Percentiles rank a stretch among this genome's conserved stretches.
Conservation (phyloP, 2,888 invertebrate genomes). For the Sthenelais limicola region DNA sequence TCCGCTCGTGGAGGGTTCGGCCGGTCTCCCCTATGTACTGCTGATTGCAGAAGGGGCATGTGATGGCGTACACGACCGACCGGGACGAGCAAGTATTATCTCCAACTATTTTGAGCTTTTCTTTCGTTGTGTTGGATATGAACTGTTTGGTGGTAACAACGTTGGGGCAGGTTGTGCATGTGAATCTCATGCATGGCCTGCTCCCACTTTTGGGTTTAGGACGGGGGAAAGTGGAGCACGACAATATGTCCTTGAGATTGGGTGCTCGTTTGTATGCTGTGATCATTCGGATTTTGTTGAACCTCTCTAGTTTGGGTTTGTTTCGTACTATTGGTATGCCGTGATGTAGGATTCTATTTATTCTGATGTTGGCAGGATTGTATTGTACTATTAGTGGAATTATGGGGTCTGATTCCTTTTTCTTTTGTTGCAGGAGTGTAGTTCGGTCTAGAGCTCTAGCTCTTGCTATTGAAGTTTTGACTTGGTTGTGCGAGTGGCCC, state of each 20-base stretch:
- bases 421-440: neutral
- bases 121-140: neutral
- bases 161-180: neutral
- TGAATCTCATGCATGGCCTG: neutral
- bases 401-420: neutral
- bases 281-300: neutral
- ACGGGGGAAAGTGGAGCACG: neutral
- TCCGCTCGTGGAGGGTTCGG: neutral
- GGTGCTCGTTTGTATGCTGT: neutral
- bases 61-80: neutral
- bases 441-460: neutral
- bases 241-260: neutral
- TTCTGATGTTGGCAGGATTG: neutral
- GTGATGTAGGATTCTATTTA: neutral
- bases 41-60: neutral
- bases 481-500: neutral
- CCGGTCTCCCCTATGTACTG: conserved; percentile 20
- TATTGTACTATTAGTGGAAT: neutral
- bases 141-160: neutral
- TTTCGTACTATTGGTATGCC: neutral
- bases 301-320: neutral
- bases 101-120: neutral
- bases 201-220: neutral
- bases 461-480: neutral
- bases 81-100: neutral